A percentile compares a stretch with the other conserved stretches of the same genome.
Evolutionary conservation across 2,797 vertebrate genomes (phyloP).

Genomic region (Podarcis lilfordi): DNA sequence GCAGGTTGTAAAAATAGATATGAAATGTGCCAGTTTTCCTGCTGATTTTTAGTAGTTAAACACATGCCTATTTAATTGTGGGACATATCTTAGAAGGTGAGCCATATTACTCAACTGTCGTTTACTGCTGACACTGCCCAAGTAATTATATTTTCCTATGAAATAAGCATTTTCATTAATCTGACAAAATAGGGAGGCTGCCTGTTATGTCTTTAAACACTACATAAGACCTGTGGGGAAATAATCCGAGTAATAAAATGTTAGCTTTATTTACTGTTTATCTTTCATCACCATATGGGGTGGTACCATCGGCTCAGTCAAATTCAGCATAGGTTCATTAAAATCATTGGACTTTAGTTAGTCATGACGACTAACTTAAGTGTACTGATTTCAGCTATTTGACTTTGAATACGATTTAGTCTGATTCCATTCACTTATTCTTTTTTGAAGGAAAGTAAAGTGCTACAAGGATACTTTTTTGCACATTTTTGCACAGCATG

Average conservation of each 20-base stretch:
- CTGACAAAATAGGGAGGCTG: slow-evolving; percentile 34
- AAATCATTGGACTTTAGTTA: background rate
- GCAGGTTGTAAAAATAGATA: slow-evolving; percentile 38
- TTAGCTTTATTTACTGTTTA: background rate
- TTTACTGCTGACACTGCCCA: slow-evolving; percentile 45
- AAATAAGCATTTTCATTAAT: slow-evolving; percentile 7
- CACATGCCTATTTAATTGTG: slow-evolving; percentile 21
- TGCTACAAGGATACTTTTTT: background rate
- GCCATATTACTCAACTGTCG: slow-evolving; percentile 27
- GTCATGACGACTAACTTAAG: no score
- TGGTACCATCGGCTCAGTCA: no score
- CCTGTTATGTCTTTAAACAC: background rate
- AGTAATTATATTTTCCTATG: slow-evolving; percentile 22
- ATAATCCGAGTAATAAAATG: background rate
- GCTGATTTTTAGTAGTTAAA: slow-evolving; percentile 41
- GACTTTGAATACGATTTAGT: no score
- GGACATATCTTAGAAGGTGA: slow-evolving; percentile 24
- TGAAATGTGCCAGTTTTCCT: slow-evolving; percentile 16
- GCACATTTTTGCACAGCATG: background rate
- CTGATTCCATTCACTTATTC: no score
- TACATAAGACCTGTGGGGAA: background rate
- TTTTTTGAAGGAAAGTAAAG: background rate
- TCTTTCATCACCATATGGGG: background rate
- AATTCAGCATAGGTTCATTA: no score
- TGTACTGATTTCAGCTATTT: background rate